A percentile compares a stretch with the other conserved stretches of the same genome.
Evolutionary conservation across 2,113 vertebrate genomes (phyloP).

Genomic region (Chaetodon auriga): DNA sequence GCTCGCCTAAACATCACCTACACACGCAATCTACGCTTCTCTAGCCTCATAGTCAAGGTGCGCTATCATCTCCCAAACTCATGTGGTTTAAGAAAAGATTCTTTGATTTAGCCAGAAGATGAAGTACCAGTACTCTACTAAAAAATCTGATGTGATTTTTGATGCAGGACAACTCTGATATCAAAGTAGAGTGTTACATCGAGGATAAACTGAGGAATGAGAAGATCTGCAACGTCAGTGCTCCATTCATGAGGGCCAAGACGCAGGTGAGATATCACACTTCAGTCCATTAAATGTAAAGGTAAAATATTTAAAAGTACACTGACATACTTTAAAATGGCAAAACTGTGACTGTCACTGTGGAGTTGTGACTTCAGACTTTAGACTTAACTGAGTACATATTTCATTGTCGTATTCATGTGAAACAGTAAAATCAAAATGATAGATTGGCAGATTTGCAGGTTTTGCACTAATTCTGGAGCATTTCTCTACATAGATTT

Average conservation of each 20-base stretch:
- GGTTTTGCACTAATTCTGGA: not conserved
- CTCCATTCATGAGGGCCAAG: slow-evolving; percentile 94
- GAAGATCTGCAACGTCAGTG: slow-evolving; percentile 92
- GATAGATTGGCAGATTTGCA: not conserved
- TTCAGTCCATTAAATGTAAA: not conserved
- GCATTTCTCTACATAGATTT: too few relatives aligned
- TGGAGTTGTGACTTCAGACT: not conserved
- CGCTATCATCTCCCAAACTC: not conserved
- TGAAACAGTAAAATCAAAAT: not conserved
- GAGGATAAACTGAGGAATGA: slow-evolving; percentile 83
- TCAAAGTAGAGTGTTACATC: slow-evolving; percentile 89
- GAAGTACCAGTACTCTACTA: not conserved
- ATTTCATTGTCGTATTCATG: not conserved
- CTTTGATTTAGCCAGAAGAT: not conserved
- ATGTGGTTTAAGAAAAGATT: not conserved
- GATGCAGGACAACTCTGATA: slow-evolving; percentile 89
- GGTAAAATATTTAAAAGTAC: too few relatives aligned
- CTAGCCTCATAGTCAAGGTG: slow-evolving; percentile 92
- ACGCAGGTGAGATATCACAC: slow-evolving; percentile 86
- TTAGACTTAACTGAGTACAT: not conserved
- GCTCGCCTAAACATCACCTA: slow-evolving; percentile 90
- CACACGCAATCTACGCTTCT: slow-evolving; percentile 92
- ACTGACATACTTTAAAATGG: too few relatives aligned
- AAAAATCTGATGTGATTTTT: slow-evolving; percentile 3
- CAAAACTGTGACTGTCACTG: too few relatives aligned